Percentiles rank a stretch among this genome's conserved stretches.
Conservation (phyloP, 2,113 vertebrate genomes). For the Actinemys pallida region DNA sequence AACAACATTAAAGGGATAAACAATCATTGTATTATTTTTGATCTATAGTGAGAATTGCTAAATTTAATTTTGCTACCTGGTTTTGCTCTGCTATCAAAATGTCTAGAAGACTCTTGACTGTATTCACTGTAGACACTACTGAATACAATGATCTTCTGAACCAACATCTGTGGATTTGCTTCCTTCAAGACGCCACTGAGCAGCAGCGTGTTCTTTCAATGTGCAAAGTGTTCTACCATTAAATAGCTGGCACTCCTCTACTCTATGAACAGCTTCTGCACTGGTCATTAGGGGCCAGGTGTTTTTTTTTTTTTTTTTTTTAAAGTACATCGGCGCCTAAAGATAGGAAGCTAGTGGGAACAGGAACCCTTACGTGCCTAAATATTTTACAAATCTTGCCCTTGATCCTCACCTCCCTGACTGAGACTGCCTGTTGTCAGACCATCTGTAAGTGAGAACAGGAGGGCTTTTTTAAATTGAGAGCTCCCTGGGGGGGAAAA, state of each 20-base stretch:
- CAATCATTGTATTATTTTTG: neutral
- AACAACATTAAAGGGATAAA: neutral
- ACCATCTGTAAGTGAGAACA: too few species aligned
- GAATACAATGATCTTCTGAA: neutral
- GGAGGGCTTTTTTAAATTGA: too few species aligned
- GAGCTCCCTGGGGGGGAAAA: too few species aligned
- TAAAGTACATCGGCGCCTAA: too few species aligned
- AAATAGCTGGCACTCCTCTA: neutral
- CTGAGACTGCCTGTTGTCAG: too few species aligned
- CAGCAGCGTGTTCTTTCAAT: neutral
- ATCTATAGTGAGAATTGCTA: neutral
- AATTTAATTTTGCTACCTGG: neutral
- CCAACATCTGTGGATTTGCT: neutral
- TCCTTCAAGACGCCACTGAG: neutral
- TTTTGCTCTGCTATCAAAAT: neutral
- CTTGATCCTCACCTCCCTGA: too few species aligned
- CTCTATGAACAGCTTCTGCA: neutral
- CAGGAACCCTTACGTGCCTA: too few species aligned
- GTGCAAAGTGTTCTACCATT: neutral
- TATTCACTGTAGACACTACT: neutral
- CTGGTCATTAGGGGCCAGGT: neutral
- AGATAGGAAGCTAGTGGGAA: too few species aligned
- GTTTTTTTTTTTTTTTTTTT: too few species aligned
- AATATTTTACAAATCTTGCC: too few species aligned
- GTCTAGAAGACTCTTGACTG: accelerated